These are phyloP conservation scores for Grammomys dolichurus DNA, from an alignment of 2,113 vertebrate genomes.

Conservation along the genomic window DNA sequence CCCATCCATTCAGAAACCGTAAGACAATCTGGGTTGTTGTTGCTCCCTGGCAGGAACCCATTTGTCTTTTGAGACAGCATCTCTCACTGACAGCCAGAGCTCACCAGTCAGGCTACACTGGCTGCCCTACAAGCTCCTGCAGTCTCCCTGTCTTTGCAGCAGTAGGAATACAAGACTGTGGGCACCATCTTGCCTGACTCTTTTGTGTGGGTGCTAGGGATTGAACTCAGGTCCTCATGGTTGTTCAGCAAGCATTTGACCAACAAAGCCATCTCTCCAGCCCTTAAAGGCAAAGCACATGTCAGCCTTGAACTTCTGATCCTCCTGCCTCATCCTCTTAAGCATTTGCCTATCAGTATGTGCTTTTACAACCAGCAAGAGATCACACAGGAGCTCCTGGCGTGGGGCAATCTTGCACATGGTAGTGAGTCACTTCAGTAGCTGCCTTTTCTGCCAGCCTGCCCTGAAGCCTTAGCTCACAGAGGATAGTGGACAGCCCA, in stretches of 20 bases:
- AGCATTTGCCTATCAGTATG: not conserved
- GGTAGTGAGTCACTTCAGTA: fast-evolving
- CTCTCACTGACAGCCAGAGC: not conserved
- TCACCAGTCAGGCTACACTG: not conserved
- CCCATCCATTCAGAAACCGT: not conserved
- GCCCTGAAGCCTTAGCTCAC: not conserved
- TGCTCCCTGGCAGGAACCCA: too few species aligned
- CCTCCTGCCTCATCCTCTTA: not conserved
- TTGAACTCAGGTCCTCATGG: not conserved
- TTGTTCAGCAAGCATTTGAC: not conserved
- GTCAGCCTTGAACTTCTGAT: not conserved
- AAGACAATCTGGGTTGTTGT: not conserved
- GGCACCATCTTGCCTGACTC: not conserved
- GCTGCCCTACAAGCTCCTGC: not conserved
- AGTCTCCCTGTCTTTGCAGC: not conserved
- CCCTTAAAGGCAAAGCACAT: not conserved
- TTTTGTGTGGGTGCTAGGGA: not conserved
- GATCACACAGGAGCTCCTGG: not conserved
- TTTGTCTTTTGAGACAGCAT: not conserved
- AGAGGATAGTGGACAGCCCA: not conserved
- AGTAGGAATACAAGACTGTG: not conserved
- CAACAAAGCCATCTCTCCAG: not conserved
- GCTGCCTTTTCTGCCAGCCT: not conserved
- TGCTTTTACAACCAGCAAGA: not conserved
- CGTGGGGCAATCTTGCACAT: not conserved